Evolutionary conservation across 2,797 vertebrate species (phyloP).

Genomic region (Adrianichthys oophorus): DNA sequence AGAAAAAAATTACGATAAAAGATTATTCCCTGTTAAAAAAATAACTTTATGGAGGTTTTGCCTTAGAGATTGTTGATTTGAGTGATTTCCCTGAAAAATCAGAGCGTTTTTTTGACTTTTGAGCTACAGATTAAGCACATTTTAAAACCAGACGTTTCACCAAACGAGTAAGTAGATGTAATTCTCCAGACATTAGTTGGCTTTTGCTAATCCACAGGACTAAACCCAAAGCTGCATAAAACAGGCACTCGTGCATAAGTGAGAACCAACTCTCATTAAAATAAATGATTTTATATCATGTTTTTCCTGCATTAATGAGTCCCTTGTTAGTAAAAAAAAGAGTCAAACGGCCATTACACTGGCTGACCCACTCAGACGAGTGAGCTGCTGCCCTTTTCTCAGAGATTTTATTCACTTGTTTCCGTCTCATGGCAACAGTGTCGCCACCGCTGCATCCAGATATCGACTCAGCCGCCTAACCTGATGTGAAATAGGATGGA

Average conservation of each 20-base stretch:
- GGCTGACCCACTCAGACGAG: slow-evolving; percentile 3
- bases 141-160: no score
- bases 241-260: slow-evolving; percentile 3
- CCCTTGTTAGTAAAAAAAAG: slow-evolving; percentile 4
- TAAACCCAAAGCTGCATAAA: background rate
- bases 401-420: background rate
- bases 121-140: no score
- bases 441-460: background rate
- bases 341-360: background rate
- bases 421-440: background rate
- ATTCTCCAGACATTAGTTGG: no score
- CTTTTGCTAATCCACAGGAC: background rate
- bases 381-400: background rate
- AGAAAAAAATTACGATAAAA: no score
- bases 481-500: slow-evolving; percentile 9
- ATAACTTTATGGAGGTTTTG: no score
- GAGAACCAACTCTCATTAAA: background rate
- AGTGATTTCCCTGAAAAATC: no score
- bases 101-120: no score
- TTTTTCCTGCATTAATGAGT: slow-evolving; percentile 9
- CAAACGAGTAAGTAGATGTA: no score
- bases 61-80: no score
- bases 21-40: no score
- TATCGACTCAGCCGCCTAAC: slow-evolving; percentile 29
- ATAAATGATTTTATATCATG: background rate